Conservation (phyloP, 2,113 vertebrate species). For the Nannobrachium achirus region DNA sequence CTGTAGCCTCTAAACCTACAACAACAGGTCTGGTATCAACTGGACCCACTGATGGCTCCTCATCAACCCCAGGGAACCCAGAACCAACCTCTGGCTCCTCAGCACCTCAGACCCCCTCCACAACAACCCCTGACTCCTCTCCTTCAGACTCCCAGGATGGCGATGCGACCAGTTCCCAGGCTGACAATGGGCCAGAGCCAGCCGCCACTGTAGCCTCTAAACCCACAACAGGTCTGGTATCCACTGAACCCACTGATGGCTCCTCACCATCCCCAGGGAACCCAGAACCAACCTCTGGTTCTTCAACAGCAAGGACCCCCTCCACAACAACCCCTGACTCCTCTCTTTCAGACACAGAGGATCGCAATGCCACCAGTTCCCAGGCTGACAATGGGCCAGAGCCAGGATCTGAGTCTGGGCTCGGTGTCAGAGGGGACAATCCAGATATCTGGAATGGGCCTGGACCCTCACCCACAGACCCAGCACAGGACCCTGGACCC, state of each 20-base stretch:
- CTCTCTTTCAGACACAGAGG: slow-evolving; percentile 1
- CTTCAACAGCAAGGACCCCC: background rate
- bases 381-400: background rate
- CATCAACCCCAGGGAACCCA: slow-evolving; percentile 17
- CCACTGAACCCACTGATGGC: slow-evolving; percentile 3
- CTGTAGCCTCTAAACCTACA: background rate
- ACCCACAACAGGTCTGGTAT: background rate
- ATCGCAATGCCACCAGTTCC: slow-evolving; percentile 6
- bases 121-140: background rate
- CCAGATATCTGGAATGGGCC: background rate
- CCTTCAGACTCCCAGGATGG: slow-evolving; percentile 14
- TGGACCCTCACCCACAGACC: background rate
- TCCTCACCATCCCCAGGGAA: slow-evolving; percentile 14
- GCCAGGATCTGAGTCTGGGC: background rate
- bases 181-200: background rate
- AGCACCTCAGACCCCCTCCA: background rate
- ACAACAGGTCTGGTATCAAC: slow-evolving; percentile 9
- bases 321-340: background rate
- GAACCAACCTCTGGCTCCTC: slow-evolving; percentile 1
- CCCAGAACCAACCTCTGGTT: slow-evolving; percentile 2
- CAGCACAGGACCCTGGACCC: too few relatives aligned
- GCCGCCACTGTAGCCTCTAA: too few relatives aligned
- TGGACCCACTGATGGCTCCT: background rate
- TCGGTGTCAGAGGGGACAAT: slow-evolving; percentile 3
- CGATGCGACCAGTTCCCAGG: background rate